phyloP scores from a whole-genome alignment of 2,113 vertebrate species.

The Heloderma charlesbogerti region DNA sequence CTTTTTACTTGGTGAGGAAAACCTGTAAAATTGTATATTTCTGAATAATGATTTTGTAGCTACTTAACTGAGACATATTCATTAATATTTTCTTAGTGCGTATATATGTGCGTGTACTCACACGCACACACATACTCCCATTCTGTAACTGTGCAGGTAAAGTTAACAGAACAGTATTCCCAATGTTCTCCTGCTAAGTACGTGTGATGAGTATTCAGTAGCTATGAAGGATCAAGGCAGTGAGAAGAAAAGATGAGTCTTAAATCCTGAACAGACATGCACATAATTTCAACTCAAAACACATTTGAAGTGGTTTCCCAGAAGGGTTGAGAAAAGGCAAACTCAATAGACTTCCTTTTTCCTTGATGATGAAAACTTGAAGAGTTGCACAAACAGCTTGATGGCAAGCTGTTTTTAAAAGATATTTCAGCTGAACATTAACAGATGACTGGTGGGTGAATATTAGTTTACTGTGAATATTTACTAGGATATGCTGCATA shows the following conservation, averaged over 20 bases:
- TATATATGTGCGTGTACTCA: not conserved
- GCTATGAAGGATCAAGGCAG: not conserved
- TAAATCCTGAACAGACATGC: not conserved
- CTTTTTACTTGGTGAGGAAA: not conserved
- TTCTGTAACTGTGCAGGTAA: not conserved
- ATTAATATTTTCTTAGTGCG: not conserved
- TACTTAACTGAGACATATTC: not conserved
- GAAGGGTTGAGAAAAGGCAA: not conserved
- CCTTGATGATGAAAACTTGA: constrained; percentile 6
- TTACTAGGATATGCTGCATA: not conserved
- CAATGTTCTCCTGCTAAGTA: not conserved
- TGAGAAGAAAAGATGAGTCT: not conserved
- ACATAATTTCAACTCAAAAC: constrained; percentile 17
- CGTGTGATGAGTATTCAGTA: not conserved
- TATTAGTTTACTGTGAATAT: constrained; percentile 13
- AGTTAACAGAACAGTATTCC: not conserved
- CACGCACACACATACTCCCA: not conserved
- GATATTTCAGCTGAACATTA: constrained; percentile 18
- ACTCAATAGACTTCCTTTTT: not conserved
- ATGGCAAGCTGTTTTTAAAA: not conserved
- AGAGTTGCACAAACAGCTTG: not conserved
- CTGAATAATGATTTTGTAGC: not conserved
- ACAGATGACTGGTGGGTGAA: not conserved
- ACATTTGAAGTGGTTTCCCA: not conserved
- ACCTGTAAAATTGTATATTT: not conserved